phyloP scores from a whole-genome alignment of 2,113 vertebrate genomes.

The Aptenodytes forsteri region DNA sequence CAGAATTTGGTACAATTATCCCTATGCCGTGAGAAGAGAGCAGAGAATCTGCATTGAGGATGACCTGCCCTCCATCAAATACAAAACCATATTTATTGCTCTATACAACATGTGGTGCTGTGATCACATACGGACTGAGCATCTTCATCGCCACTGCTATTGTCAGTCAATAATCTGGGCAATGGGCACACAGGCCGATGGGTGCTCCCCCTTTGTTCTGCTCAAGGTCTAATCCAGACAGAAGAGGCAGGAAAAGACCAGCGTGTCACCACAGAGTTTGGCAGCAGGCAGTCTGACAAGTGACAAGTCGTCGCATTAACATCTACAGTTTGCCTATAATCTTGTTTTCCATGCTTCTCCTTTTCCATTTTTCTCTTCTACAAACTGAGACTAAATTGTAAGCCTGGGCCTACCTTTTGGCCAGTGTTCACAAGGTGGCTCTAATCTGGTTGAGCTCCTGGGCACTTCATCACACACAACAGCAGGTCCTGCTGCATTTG shows the following conservation, averaged over 20 bases:
- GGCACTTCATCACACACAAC: background rate
- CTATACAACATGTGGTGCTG: fast-evolving
- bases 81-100: background rate
- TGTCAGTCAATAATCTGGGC: background rate
- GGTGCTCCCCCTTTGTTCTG: background rate
- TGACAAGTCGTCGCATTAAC: fast-evolving
- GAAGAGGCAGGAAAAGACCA: background rate
- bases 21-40: background rate
- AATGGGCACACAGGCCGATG: background rate
- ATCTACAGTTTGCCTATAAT: background rate
- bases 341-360: background rate
- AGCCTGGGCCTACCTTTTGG: background rate
- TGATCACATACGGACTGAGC: background rate
- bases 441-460: background rate
- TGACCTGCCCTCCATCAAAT: background rate
- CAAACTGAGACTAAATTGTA: background rate
- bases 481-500: background rate
- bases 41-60: background rate
- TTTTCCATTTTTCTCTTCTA: background rate
- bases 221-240: background rate
- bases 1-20: background rate
- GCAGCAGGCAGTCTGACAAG: background rate
- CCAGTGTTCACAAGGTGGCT: background rate
- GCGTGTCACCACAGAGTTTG: background rate
- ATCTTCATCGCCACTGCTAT: fast-evolving